Conservation (phyloP, 2,797 vertebrate genomes). For the Pipistrellus pygmaeus region DNA sequence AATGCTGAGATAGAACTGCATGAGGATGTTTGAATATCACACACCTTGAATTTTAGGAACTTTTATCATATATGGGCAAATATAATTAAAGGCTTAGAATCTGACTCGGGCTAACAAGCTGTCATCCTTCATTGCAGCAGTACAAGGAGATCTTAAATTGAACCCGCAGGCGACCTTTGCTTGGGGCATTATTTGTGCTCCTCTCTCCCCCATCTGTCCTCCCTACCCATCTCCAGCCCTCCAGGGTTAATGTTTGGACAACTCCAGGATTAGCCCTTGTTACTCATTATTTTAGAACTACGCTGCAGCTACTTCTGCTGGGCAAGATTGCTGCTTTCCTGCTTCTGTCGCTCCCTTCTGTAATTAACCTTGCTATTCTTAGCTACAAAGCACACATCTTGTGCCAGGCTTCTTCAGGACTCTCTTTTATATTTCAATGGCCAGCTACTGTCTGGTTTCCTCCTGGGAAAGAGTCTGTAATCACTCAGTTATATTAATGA, state of each 20-base stretch:
- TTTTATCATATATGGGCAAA: background rate
- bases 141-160: background rate
- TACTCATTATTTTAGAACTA: constrained; percentile 84
- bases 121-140: background rate
- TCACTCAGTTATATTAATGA: constrained; percentile 67
- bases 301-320: constrained; percentile 77
- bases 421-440: constrained; percentile 75
- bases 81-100: background rate
- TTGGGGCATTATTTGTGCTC: background rate
- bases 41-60: background rate
- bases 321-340: constrained; percentile 68
- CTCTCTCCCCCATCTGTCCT: no score
- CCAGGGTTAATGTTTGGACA: constrained; percentile 77
- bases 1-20: background rate
- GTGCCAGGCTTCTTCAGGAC: constrained; percentile 51
- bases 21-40: background rate
- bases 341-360: constrained; percentile 37
- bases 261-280: constrained; percentile 76
- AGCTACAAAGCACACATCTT: constrained; percentile 70
- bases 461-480: constrained; percentile 58
- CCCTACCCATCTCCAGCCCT: constrained; percentile 21
- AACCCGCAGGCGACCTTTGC: background rate
- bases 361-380: constrained; percentile 85
- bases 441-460: constrained; percentile 57
- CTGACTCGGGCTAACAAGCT: background rate